Evolutionary conservation across 2,113 vertebrate genomes (phyloP), one percentile per base, ranked within the genome.

Genomic region (Charina bottae): DNA sequence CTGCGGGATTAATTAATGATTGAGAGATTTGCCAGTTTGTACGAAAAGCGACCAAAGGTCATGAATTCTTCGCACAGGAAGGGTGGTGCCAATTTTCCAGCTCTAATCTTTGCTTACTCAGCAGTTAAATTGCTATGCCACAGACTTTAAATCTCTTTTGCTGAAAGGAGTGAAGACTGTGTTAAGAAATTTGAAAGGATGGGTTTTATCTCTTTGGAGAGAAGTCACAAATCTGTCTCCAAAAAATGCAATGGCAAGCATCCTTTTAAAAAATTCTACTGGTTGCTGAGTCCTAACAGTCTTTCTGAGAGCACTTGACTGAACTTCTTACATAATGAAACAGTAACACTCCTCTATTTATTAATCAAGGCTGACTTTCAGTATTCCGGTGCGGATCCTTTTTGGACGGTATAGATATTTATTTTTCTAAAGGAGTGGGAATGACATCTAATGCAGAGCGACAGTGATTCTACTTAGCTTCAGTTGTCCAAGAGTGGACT

Each of bases 121-220:
- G 21, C 0, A 5, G 60, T 23, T 0, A 85, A 85, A 90, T 54
- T 90, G 0, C 0, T 0, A 37, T 91, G 9, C 4, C 33, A 2
- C 37, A 42, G 59, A 92, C 13, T 13, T 88, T 3, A 0, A 19
- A 37, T 0, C 0, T 2, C 90, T n/a, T 54, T 0, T 0, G 0
- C 24, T 53, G 53, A 21, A 19, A 54, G 55, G 83, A 21, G n/a
- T 72, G 55, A 85, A 90, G 89, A 54, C 53, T 85, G 12, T 46
- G 0, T 0, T 62, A 64, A 24, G 85, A 62, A 59, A 42, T 9
- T 53, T 0, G 0, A 21, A 37, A 62, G 37, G 53, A 2, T 56
- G 13, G 42, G 4, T 49, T 91, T 0, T 23, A 87, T 91, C 89
- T 91, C 21, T 42, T 56, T 62, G 49, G 56, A 55, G 53, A 62